These are phyloP conservation scores for Calephelis nemesis DNA, from an alignment of 1,140 invertebrate genomes.

Conservation along the genomic window DNA sequence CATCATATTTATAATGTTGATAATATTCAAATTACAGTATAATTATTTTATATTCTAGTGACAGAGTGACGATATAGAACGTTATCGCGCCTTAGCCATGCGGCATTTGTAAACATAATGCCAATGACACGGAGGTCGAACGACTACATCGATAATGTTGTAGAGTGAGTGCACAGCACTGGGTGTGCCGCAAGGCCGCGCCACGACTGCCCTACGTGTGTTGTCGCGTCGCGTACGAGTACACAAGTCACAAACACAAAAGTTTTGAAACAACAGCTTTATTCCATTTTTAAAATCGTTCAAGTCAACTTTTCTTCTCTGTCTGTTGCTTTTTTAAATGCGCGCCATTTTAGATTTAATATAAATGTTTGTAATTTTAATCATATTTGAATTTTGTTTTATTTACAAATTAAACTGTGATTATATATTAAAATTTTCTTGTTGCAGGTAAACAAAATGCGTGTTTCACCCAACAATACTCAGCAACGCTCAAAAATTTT, in stretches of 20 bases:
- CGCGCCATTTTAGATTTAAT: slow-evolving; percentile 16
- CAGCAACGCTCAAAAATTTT: slow-evolving; percentile 28
- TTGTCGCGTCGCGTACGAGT: slow-evolving; percentile 57
- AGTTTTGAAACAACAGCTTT: slow-evolving; percentile 49
- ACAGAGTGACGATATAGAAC: slow-evolving; percentile 29
- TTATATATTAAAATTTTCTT: slow-evolving; percentile 31
- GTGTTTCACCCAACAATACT: slow-evolving; percentile 45
- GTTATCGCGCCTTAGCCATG: slow-evolving; percentile 55
- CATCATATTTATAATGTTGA: slow-evolving; percentile 4
- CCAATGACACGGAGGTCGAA: slow-evolving; percentile 70
- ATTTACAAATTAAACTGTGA: slow-evolving; percentile 6
- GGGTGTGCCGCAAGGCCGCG: slow-evolving; percentile 66
- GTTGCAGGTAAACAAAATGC: slow-evolving; percentile 67
- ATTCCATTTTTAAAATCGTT: slow-evolving; percentile 51
- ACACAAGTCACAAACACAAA: slow-evolving; percentile 52
- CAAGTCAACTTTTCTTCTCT: slow-evolving; percentile 29
- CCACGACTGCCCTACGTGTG: slow-evolving; percentile 52
- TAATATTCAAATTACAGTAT: slow-evolving; percentile 13
- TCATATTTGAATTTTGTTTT: slow-evolving; percentile 11
- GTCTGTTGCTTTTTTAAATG: slow-evolving; percentile 17
- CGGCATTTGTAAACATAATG: slow-evolving; percentile 63
- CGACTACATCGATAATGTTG: slow-evolving; percentile 59
- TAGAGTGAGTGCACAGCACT: slow-evolving; percentile 56
- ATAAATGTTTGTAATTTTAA: slow-evolving; percentile 1
- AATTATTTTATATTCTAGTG: slow-evolving; percentile 33